phyloP scores from a whole-genome alignment of 2,888 invertebrate genomes.

The Sisyra nigra region DNA sequence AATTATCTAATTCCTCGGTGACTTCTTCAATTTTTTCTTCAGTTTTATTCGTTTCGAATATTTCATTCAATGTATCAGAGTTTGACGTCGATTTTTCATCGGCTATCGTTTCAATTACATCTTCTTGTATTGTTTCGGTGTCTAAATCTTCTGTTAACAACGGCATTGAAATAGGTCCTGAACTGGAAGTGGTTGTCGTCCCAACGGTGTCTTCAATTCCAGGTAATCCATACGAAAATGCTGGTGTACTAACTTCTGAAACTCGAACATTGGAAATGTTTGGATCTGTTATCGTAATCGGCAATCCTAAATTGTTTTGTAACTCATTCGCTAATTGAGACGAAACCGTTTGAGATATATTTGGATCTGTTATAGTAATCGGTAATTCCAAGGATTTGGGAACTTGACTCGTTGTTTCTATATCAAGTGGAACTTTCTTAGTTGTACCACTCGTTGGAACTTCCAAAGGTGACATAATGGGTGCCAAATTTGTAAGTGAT shows the following conservation, averaged over 20 bases:
- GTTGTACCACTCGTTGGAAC: conserved; percentile 38
- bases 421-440: conserved; percentile 23
- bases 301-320: conserved; percentile 38
- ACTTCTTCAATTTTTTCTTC: neutral
- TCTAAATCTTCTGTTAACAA: conserved; percentile 34
- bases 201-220: conserved; percentile 25
- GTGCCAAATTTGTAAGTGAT: conserved; percentile 53
- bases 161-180: conserved; percentile 39
- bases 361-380: conserved; percentile 61
- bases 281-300: conserved; percentile 54
- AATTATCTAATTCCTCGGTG: conserved; percentile 1
- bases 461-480: conserved; percentile 71
- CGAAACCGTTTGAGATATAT: conserved; percentile 40
- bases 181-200: conserved; percentile 20
- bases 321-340: conserved; percentile 20
- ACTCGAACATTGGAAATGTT: conserved; percentile 35
- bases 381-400: conserved; percentile 58
- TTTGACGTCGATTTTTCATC: neutral
- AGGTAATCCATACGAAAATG: conserved; percentile 23
- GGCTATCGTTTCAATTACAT: conserved; percentile 7
- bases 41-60: neutral
- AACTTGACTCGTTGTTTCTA: conserved; percentile 28
- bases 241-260: conserved; percentile 17
- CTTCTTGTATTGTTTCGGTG: conserved; percentile 15
- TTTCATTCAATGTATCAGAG: neutral